A percentile compares a stretch with the other conserved stretches of the same genome.
These are phyloP conservation scores for Catharus fuscescens DNA, from an alignment of 2,113 vertebrate species.

Conservation along the genomic window DNA sequence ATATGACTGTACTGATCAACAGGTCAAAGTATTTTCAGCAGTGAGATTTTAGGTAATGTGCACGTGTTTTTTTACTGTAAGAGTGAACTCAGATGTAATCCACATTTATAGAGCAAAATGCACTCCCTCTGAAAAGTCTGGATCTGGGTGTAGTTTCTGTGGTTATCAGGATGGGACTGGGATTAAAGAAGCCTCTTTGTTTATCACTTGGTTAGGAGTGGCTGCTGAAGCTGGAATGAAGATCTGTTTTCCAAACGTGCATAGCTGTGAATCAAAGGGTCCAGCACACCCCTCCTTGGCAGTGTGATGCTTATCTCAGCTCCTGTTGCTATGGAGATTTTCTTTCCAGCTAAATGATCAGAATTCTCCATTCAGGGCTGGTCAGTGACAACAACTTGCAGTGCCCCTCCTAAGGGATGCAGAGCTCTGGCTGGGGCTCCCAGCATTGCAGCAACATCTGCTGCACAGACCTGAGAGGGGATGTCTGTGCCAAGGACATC, in stretches of 20 bases:
- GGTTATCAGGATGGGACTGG: background rate
- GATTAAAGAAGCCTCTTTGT: background rate
- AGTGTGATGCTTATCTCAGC: background rate
- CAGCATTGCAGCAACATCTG: background rate
- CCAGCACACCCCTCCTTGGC: background rate
- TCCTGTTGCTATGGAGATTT: slow-evolving; percentile 25
- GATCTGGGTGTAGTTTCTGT: background rate
- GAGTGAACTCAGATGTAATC: background rate
- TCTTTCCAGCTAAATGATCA: background rate
- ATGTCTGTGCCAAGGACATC: background rate
- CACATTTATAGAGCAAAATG: background rate
- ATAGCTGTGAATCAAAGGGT: fast-evolving
- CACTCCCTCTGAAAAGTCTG: background rate
- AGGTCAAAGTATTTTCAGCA: background rate
- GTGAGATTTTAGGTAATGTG: background rate
- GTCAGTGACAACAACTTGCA: background rate
- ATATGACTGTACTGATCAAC: background rate
- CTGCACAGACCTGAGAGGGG: background rate
- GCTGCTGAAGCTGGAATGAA: background rate
- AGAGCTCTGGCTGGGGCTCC: background rate
- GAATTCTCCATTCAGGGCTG: background rate
- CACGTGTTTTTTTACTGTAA: background rate
- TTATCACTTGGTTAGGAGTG: background rate
- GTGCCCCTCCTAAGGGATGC: fast-evolving
- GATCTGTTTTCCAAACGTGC: background rate